Evolutionary conservation across 2,888 invertebrate species (phyloP), one percentile per base, ranked within the genome.

Genomic region (Hirudinaria manillensis): DNA sequence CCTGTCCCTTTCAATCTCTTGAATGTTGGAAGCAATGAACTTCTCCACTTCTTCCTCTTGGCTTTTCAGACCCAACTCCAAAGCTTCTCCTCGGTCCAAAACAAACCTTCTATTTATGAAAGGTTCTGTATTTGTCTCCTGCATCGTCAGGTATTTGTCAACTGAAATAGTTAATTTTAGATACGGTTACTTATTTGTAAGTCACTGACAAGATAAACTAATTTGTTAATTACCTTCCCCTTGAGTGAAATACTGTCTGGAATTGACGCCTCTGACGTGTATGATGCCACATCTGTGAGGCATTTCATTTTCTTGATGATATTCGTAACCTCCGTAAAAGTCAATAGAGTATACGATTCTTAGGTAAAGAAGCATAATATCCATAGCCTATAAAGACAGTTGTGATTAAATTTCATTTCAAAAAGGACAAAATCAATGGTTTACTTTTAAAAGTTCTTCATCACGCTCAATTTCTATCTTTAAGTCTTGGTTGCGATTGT

Each of bases 251-350:
- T 93, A 93, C 74, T 91, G 90, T 13, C 90, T 89, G 0, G 96
- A 94, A 0, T 93, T 89, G 13, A 91, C 90, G 2, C 96, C 96
- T 70, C 99, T 89, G 0, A 95, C 95, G 83, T 99, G 99, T 89
- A 99, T 93, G 80, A 99, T 95, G 16, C 98, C 98, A 85, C 98
- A 96, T 53, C 96, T 89, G 86, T 99, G 98, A 0, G 99, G 99
- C 99, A 99, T 99, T 86, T 97, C 96, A 85, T 99, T 99, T 86
- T 99, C 99, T 82, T 96, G 95, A 0, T 97, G 95, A 86, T 99
- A 99, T 83, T 99, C 98, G 83, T 94, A 95, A 83, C 95, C 95
- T 87, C 97, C 97, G 87, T 99, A 99, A 85, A 94, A 99, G 86
- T 99, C 99, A 74, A 99, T 92, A 0, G 98, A 98, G 86, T 99